Base-by-base conservation (phyloP, 2,888 invertebrate genomes). In the Eumerus sabulonum region DNA sequence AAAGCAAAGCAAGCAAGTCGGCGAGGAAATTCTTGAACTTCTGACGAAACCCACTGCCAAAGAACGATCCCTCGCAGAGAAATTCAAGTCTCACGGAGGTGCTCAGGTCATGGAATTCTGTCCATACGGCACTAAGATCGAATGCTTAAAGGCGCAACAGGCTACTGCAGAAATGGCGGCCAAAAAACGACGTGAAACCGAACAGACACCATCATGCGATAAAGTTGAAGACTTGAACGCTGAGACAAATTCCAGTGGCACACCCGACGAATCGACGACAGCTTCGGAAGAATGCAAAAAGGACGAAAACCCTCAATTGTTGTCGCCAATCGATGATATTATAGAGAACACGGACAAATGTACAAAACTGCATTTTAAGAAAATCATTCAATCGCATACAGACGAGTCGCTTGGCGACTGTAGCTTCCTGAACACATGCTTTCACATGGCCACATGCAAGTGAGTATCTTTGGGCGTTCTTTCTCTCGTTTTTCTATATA, bases 401-500 rank as follows among this genome's bases (percentile, higher is more conserved):
- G 98, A 98, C 86, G 97, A 98, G 89, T 92, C 95, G 0, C 90
- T 98, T 1, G 98, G 99, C 0, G 99, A 99, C 88, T 99, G 98
- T 87, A 98, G 98, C 14, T 99, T 99, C 88, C 91, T 99, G 1
- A 99, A 99, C 88, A 99, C 98, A 0, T 99, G 98, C 88, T 99
- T 99, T 87, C 98, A 99, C 87, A 98, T 99, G 98, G 98, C 98
- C 83, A 97, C 96, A 42, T 99, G 98, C 93, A 98, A 98, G 93
- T 94, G 85, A 88, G 89, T 59, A n/a, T 16, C 27, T 27, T 27
- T 27, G 2, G 27, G 27, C 7, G 7, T 35, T 13, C 18, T 14
- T 14, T 40, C 45, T 64, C 9, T 48, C 13, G 53, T 48, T 13
- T 40, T 47, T 12, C 5, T 19, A 14, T 50, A 27, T 27, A 7